Conservation (phyloP, 2,888 invertebrate genomes). For the Pelosia muscerda region DNA sequence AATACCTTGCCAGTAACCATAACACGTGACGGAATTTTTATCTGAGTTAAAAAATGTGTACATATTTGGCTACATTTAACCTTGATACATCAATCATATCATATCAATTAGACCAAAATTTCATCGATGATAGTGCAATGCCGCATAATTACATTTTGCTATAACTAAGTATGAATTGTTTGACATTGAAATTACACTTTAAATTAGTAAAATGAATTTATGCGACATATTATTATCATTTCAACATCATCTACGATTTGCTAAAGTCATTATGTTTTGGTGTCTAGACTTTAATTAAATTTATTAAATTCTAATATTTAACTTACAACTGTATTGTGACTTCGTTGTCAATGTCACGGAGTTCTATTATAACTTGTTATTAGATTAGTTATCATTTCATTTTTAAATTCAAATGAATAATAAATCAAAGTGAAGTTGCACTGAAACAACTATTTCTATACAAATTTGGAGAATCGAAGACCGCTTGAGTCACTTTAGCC, state of each 20-base stretch:
- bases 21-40: too few species aligned
- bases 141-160: neutral
- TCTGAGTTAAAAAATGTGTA: too few species aligned
- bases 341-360: neutral
- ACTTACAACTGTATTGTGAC: neutral
- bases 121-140: neutral
- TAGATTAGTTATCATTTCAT: neutral
- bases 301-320: neutral
- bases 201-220: conserved; percentile 24
- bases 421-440: too few species aligned
- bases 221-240: neutral
- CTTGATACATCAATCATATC: too few species aligned
- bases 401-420: too few species aligned
- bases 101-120: neutral
- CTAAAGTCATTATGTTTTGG: neutral
- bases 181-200: neutral
- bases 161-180: neutral
- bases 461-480: too few species aligned
- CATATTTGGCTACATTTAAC: too few species aligned
- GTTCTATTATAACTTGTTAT: neutral
- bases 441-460: too few species aligned
- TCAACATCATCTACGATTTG: neutral
- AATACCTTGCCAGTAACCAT: too few species aligned
- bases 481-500: too few species aligned
- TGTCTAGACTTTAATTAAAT: neutral